Evolutionary conservation across 2,797 vertebrate species (phyloP), one percentile per base, ranked within the genome.

Genomic region (Paramormyrops hopkinsi): DNA sequence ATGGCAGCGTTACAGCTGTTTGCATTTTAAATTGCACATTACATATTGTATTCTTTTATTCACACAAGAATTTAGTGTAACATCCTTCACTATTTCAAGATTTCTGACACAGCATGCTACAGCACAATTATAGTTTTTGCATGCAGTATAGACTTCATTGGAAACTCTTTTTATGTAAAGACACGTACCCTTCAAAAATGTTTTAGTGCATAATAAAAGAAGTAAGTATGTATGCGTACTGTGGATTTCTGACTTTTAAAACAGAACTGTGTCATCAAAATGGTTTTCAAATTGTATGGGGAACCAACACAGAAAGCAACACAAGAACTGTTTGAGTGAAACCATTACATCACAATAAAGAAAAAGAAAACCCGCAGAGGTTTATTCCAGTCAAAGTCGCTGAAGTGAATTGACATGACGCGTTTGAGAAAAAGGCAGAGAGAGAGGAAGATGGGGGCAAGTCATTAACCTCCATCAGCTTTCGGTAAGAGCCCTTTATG

Each of bases 391-490:
- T n/a, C 82, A 25, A 12, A 84, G 41, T n/a, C 9, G 82, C 41
- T 8, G 46, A 84, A 22, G 82, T 22, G 46, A 84, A 84, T 14
- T 44, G 82, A 48, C 44, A 22, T 44, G 82, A 46, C n/a, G 19
- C 82, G 7, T 48, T 25, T 8, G 46, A 37, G 86, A 89, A 69
- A 62, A 84, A 88, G 22, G 79, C 41, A 25, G 82, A 87, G 84
- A 50, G 50, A 89, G 90, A 90, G 25, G 76, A 44, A 88, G 69
- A 90, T 33, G 54, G 56, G n/a, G 56, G 83, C 59, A 76, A 88
- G 86, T 89, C 86, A 91, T 91, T 91, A 90, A 90, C 91, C 91
- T 89, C 86, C 73, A 44, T 29, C 59, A 86, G 87, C 86, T 79
- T 86, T 46, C 17, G 48, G 86, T 88, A 90, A 88, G 89, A 89